Base-by-base conservation (phyloP, 1,140 invertebrate species). In the Cepaea nemoralis region DNA sequence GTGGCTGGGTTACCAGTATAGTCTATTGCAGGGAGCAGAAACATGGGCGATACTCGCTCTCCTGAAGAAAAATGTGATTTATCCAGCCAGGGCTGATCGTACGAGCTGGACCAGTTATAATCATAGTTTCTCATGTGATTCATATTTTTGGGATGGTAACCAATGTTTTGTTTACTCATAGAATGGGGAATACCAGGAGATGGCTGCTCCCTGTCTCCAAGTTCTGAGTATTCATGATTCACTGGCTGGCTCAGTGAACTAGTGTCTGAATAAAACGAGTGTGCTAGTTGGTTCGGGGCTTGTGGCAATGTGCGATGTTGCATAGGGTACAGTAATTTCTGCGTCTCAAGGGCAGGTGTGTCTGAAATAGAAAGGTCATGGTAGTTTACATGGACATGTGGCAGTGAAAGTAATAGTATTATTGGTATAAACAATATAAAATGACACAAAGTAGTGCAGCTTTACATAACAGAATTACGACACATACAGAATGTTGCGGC, bases 151-250 rank as follows among this genome's bases (percentile, higher is more conserved):
- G 8, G 24, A 70, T 39, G 69, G 24, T 70, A 37, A 40, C 35
- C 69, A 39, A 70, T 40, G 33, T 24, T 70, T 70, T 70, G 69
- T 70, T 70, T 37, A 42, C 40, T 22, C 19, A 70, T 8, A 70
- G 27, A 83, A 48, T 69, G 66, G 37, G 50, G 22, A 82, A 48
- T n/a, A 37, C 73, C 73, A 33, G 40, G 45, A 50, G 39, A 42
- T 19, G 12, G 45, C 6, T 19, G 73, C 40, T 79, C 66, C 12
- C 42, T n/a, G 19, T 77, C 50, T 14, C 37, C 39, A 24, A 63
- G 77, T 39, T 79, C 77, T 39, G 77, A 79, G 77, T 79, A 79
- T 67, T 79, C 77, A 50, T 79, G 77, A 27, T 70, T 67, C 16
- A 77, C 6, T 27, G 75, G 33, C 19, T n/a, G 42, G 12, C 73